Percentiles rank a stretch among this genome's conserved stretches.
Evolutionary conservation across 2,797 vertebrate species (phyloP).

Genomic region (Siniperca undulata): DNA sequence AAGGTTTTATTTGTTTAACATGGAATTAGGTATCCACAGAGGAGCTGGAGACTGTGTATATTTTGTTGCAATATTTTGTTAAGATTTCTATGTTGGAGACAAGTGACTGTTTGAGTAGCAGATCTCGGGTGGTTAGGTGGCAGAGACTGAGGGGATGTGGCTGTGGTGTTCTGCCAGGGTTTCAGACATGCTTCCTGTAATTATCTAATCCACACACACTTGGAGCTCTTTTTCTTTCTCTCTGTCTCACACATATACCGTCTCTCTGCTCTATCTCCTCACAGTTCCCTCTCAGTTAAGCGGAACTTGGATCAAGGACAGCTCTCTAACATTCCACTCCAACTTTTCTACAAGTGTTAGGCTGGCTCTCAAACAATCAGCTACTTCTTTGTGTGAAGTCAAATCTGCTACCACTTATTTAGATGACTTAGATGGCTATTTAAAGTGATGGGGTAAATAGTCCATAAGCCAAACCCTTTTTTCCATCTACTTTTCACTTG

Average conservation of each 20-base stretch:
- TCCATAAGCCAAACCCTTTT: conserved; percentile 31
- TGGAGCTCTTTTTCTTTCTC: conserved; percentile 25
- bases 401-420: conserved; percentile 55
- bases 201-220: conserved; percentile 78
- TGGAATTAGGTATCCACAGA: conserved; percentile 75
- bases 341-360: conserved; percentile 36
- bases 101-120: conserved; percentile 74
- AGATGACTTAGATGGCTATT: conserved; percentile 52
- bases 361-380: conserved; percentile 48
- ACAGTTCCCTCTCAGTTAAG: conserved; percentile 36
- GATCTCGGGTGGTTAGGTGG: conserved; percentile 64
- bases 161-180: conserved; percentile 72
- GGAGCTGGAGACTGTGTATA: conserved; percentile 61
- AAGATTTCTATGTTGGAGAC: conserved; percentile 68
- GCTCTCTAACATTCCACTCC: conserved; percentile 30
- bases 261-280: conserved; percentile 28
- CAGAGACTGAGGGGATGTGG: conserved; percentile 70
- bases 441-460: conserved; percentile 61
- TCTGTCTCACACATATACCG: conserved; percentile 18
- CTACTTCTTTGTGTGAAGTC: conserved; percentile 51
- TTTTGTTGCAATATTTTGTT: conserved; percentile 65
- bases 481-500: conserved; percentile 45
- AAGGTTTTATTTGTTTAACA: conserved; percentile 78
- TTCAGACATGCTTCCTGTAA: conserved; percentile 81
- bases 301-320: conserved; percentile 48